Base-by-base conservation (phyloP, 2,888 invertebrate species). In the Sarcophaga caerulescens region DNA sequence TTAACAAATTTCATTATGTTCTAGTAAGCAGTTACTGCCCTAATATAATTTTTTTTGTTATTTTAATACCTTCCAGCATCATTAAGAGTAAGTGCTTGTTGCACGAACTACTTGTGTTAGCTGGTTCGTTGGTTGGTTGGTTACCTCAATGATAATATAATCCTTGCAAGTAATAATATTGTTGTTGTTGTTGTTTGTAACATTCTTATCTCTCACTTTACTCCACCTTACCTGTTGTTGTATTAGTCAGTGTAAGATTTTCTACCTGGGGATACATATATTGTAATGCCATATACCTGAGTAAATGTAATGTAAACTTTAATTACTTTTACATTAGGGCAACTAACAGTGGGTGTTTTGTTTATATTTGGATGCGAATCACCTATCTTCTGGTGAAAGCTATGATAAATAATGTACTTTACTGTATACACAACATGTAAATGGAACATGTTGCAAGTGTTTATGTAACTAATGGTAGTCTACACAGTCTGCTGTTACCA, bases 301-400 rank as follows among this genome's bases (percentile, higher is more conserved):
- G 44, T 66, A 35, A 35, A 35, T 35, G 8, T 35, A 66, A 66
- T 66, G 66, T 44, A 66, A 66, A 66, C 11, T 66, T 66, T 66
- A 66, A 66, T 66, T 66, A 66, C n/a, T 60, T 57, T 77, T 77
- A 11, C 45, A 65, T 60, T 65, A 10, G 4, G 35, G 21, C 17
- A 8, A 17, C 14, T 47, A 66, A 10, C 10, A n/a, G 21, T 35
- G 12, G 5, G 19, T 14, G 25, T 17, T 65, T 12, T 25, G 17
- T 65, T 8, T 10, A 10, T 35, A 35, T 2, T 2, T 35, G 2
- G 8, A 35, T 35, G 0, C 2, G 35, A 35, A 35, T 35, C n/a
- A n/a, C 10, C 35, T 35, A 35, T n/a, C n/a, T n/a, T n/a, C n/a
- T n/a, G n/a, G n/a, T n/a, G n/a, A n/a, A n/a, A n/a, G n/a, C n/a